These are phyloP conservation scores for Ciona savignyi DNA, from an alignment of 23 tunicate species.

Conservation along the genomic window DNA sequence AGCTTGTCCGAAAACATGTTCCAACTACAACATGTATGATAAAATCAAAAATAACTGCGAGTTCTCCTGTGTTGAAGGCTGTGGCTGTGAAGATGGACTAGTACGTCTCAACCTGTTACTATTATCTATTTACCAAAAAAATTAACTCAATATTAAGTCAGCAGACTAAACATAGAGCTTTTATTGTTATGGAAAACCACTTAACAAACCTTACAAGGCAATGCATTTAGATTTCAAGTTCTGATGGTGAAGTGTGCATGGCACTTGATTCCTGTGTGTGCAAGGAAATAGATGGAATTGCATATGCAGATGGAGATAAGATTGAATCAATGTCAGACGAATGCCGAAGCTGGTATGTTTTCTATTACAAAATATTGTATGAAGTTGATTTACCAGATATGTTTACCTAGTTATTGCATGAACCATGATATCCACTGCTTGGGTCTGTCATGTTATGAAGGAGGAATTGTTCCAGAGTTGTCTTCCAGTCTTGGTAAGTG, in stretches of 20 bases:
- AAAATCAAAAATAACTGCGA: constrained; percentile 60
- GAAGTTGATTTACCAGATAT: background rate
- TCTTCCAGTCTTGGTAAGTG: constrained; percentile 51
- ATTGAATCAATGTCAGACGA: constrained; percentile 95
- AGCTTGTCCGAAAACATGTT: constrained; percentile 98
- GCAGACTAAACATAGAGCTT: no score
- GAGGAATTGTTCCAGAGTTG: constrained; percentile 47
- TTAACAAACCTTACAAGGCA: no score
- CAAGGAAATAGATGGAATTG: constrained; percentile 87
- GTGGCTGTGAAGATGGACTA: constrained; percentile 88
- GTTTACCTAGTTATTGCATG: constrained; percentile 79
- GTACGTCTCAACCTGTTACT: constrained; percentile 10
- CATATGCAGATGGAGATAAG: constrained; percentile 94
- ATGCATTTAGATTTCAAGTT: constrained; percentile 54
- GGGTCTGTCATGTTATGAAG: constrained; percentile 84
- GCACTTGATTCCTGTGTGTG: constrained; percentile 80
- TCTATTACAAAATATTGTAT: background rate
- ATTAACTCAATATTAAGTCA: no score
- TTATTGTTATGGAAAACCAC: no score
- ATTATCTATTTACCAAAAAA: no score
- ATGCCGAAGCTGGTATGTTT: constrained; percentile 87
- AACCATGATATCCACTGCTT: constrained; percentile 85
- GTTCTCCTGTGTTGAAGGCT: constrained; percentile 95
- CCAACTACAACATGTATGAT: constrained; percentile 83
- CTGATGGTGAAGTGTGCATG: constrained; percentile 90